Evolutionary conservation across 2,113 vertebrate genomes (phyloP), one percentile per base, ranked within the genome.

Genomic region (Lepus europaeus): DNA sequence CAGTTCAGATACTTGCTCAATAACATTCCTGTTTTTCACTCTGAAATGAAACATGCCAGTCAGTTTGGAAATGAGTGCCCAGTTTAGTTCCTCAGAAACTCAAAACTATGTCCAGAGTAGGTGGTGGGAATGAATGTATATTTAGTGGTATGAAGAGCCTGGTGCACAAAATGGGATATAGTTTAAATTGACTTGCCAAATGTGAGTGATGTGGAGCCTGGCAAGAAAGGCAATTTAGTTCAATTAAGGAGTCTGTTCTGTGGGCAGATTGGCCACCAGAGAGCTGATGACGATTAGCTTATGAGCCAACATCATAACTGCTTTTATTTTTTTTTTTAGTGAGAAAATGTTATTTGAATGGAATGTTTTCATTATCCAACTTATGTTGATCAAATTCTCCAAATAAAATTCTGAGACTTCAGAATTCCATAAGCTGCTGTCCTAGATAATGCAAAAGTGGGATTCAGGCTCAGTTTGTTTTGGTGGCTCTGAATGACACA

Each of bases 281-380:
- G 45, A 64, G 25, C 63, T 51, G 66, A 80, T 53, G 49, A 90
- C 64, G 78, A 14, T 33, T 79, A 85, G 27, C 33, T 85, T 64
- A 63, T 68, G 11, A 91, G 31, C n/a, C 13, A 77, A 53, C 2
- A 78, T 89, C 9, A 63, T 63, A n/a, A 66, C 13, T 16, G 5
- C 6, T 53, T 22, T 79, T n/a, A n/a, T n/a, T 61, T 29, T 69
- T 36, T 56, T 64, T 68, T 23, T 25, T 8, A 31, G 4, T 23
- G 25, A 87, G 59, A 89, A 89, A 73, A 61, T 82, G 9, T 76
- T 79, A 79, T 93, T 85, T 92, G 36, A 56, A 64, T 88, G 19
- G 39, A 77, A 39, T 7, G 4, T 64, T 77, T 85, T 91, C 77
- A 70, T 88, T 25, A 66, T 77, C 1, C 27, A 27, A 77, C 12